Percentiles rank a stretch among this genome's conserved stretches.
Evolutionary conservation across 2,888 invertebrate species (phyloP).

Genomic region (Busseola fusca): DNA sequence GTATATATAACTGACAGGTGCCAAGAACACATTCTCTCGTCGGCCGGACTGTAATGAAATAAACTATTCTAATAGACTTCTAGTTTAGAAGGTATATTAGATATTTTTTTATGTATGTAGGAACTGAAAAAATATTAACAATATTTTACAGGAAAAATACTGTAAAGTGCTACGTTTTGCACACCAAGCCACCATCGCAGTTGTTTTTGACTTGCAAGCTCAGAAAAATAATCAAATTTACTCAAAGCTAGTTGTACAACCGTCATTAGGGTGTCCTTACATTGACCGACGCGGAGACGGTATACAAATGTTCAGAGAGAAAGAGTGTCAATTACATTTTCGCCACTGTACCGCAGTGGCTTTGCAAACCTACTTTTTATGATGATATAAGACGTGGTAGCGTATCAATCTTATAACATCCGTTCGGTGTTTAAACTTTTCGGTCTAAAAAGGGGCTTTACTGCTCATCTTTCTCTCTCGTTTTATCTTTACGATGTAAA

Average conservation of each 20-base stretch:
- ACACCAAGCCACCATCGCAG: constrained; percentile 2
- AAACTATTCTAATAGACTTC: too few species aligned
- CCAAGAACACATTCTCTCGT: too few species aligned
- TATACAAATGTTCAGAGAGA: constrained; percentile 12
- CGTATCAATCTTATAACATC: background rate
- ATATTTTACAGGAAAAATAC: too few species aligned
- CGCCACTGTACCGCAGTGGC: background rate
- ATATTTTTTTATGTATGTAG: too few species aligned
- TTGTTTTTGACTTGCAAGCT: constrained; percentile 24
- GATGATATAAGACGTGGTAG: background rate
- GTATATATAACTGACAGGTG: too few species aligned
- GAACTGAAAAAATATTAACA: background rate
- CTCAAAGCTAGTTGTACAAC: constrained; percentile 25
- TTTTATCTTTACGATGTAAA: background rate
- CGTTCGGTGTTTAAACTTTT: background rate
- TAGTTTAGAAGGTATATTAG: too few species aligned
- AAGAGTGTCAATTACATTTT: background rate
- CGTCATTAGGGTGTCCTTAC: constrained; percentile 31
- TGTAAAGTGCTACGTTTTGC: constrained; percentile 3
- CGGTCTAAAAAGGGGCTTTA: background rate
- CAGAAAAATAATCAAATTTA: constrained; percentile 50
- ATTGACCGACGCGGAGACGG: constrained; percentile 3
- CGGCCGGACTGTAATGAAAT: too few species aligned
- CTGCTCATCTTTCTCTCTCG: background rate
- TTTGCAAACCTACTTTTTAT: too few species aligned